These are phyloP conservation scores for Hemistola chrysoprasaria DNA, from an alignment of 2,888 invertebrate genomes.

Conservation along the genomic window DNA sequence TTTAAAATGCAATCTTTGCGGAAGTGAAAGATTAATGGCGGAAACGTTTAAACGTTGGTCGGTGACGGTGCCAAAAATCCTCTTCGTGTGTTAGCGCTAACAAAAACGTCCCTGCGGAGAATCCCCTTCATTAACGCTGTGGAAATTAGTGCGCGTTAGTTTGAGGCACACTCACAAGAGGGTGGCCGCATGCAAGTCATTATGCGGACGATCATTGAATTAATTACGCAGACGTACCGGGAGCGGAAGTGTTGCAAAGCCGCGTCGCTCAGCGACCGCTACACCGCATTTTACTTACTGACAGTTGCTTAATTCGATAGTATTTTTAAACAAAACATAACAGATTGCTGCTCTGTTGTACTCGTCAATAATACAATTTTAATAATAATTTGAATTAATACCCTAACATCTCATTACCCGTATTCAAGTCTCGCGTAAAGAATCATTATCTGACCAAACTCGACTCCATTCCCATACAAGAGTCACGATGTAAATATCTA, in stretches of 20 bases:
- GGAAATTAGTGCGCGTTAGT: slow-evolving; percentile 72
- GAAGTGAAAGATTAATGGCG: slow-evolving; percentile 69
- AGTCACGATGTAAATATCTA: too few relatives aligned
- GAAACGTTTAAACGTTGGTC: slow-evolving; percentile 62
- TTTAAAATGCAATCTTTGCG: slow-evolving; percentile 75
- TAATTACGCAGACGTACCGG: slow-evolving; percentile 65
- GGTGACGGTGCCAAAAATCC: slow-evolving; percentile 71
- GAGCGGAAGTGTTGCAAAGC: slow-evolving; percentile 55
- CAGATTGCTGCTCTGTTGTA: too few relatives aligned
- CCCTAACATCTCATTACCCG: too few relatives aligned
- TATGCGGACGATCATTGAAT: slow-evolving; percentile 79
- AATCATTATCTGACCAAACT: too few relatives aligned
- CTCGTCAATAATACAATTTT: too few relatives aligned
- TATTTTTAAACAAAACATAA: slow-evolving; percentile 7
- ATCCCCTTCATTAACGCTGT: slow-evolving; percentile 67
- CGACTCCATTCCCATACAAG: too few relatives aligned
- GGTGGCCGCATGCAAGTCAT: slow-evolving; percentile 75
- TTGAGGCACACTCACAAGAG: slow-evolving; percentile 54
- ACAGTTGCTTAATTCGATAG: slow-evolving; percentile 1
- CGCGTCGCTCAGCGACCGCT: slow-evolving; percentile 29
- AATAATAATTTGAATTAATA: too few relatives aligned
- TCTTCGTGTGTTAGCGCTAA: slow-evolving; percentile 49
- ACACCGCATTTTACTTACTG: slow-evolving; percentile 4
- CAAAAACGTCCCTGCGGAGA: slow-evolving; percentile 65
- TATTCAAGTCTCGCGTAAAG: too few relatives aligned